Evolutionary conservation across 2,888 invertebrate genomes (phyloP), one percentile per base, ranked within the genome.

Genomic region (Diaperis boleti): DNA sequence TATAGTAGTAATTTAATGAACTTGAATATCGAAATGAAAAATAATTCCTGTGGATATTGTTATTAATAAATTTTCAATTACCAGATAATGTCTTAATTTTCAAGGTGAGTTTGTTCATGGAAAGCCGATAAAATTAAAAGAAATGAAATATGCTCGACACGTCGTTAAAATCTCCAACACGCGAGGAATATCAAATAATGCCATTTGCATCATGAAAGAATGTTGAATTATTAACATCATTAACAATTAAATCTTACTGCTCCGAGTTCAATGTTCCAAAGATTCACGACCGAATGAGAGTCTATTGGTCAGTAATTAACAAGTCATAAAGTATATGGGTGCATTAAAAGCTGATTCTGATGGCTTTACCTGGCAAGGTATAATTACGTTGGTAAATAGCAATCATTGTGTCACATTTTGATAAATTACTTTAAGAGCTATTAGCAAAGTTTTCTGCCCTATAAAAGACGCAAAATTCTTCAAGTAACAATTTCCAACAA

Each of bases 121-220:
- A 22, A n/a, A 26, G 15, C 18, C 11, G 17, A 42, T 17, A 39
- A 42, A 54, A 42, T 20, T 37, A 11, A 15, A 41, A 54, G 42
- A 54, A 49, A 15, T 14, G n/a, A 29, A 31, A 11, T 10, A 54
- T 42, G 39, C 31, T 54, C 13, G 13, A 29, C 54, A 52, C 39
- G 13, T 54, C 39, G 14, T 49, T 49, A 49, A 49, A 54, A 54
- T 54, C 17, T 41, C 39, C 41, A 54, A 42, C 54, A 54, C 42
- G 54, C 29, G 42, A 41, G 29, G 54, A 54, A 54, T 54, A 29
- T 26, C 52, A 39, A 50, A 22, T 45, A 26, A 45, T 45, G 14
- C n/a, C 45, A 45, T 45, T 45, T 45, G 29, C 22, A 52, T 35
- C 31, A 18, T 35, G 52, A 39, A 52, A 39, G 39, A 52, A 39